These are phyloP conservation scores for Archocentrus centrarchus DNA, from an alignment of 2,113 vertebrate genomes.

Conservation along the genomic window DNA sequence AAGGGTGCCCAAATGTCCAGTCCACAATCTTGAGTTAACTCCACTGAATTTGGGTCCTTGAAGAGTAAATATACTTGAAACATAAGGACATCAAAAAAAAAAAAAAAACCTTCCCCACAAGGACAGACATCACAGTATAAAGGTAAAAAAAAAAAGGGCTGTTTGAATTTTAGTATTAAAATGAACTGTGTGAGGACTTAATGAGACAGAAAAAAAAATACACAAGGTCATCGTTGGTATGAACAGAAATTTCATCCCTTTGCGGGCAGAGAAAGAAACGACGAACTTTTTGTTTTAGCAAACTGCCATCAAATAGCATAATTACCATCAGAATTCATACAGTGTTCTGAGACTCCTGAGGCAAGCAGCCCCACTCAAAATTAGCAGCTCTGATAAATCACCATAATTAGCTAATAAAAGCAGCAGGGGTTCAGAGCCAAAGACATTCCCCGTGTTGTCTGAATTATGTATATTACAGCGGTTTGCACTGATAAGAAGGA, in stretches of 20 bases:
- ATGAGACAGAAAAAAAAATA: constrained; percentile 68
- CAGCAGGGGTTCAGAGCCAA: constrained; percentile 94
- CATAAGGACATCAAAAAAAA: constrained; percentile 43
- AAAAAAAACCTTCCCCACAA: constrained; percentile 64
- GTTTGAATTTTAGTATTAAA: constrained; percentile 66
- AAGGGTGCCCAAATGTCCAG: constrained; percentile 1
- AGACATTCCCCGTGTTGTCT: constrained; percentile 92
- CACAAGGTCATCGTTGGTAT: constrained; percentile 79
- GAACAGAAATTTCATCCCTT: constrained; percentile 79
- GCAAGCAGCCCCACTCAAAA: constrained; percentile 91
- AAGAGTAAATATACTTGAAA: constrained; percentile 56
- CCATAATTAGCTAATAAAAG: constrained; percentile 99
- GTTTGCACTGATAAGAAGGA: constrained; percentile 86
- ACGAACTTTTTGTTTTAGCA: constrained; percentile 88
- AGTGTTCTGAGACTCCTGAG: constrained; percentile 88
- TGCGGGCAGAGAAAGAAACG: constrained; percentile 80
- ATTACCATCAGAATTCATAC: constrained; percentile 92
- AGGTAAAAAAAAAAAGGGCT: constrained; percentile 19
- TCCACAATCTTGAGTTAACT: neutral
- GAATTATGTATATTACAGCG: constrained; percentile 94
- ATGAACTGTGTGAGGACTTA: constrained; percentile 64
- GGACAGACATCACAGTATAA: constrained; percentile 66
- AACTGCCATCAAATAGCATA: constrained; percentile 90
- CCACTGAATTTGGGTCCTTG: constrained; percentile 32
- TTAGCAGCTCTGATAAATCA: constrained; percentile 96